A percentile compares a stretch with the other conserved stretches of the same genome.
Evolutionary conservation across 2,113 vertebrate genomes (phyloP).

Genomic region (Psilopsiagon aurifrons): DNA sequence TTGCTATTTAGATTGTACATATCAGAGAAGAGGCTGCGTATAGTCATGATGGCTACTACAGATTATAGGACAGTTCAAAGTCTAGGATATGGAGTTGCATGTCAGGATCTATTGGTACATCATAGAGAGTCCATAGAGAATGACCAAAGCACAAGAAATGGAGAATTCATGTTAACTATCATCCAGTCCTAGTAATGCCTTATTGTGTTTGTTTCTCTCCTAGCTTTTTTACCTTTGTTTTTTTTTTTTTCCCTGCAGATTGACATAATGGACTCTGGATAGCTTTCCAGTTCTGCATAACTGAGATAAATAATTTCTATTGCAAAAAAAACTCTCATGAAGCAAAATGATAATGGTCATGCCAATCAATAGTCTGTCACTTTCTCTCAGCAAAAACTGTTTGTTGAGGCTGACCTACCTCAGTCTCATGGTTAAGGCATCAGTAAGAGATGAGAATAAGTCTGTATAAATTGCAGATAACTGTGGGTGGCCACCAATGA

Average conservation of each 20-base stretch:
- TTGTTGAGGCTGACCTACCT: background rate
- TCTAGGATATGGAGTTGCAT: background rate
- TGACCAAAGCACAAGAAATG: background rate
- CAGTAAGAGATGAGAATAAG: background rate
- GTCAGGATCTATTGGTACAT: background rate
- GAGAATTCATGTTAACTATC: background rate
- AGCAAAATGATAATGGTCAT: background rate
- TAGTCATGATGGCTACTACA: background rate
- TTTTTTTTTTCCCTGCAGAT: background rate
- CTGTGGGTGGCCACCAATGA: background rate
- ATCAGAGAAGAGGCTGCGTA: background rate
- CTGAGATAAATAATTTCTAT: background rate
- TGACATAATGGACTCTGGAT: background rate
- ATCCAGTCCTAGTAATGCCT: background rate
- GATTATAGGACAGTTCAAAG: constrained; percentile 6
- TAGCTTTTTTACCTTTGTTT: background rate
- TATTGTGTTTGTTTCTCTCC: background rate
- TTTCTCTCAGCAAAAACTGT: background rate
- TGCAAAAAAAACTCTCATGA: background rate
- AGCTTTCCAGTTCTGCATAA: background rate
- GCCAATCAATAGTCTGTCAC: background rate
- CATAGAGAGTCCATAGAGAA: background rate
- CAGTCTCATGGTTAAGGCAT: background rate
- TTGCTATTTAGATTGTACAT: constrained; percentile 11
- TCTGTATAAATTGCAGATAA: background rate